phyloP scores from a whole-genome alignment of 2,888 invertebrate species.

The Agrotis exclamationis region DNA sequence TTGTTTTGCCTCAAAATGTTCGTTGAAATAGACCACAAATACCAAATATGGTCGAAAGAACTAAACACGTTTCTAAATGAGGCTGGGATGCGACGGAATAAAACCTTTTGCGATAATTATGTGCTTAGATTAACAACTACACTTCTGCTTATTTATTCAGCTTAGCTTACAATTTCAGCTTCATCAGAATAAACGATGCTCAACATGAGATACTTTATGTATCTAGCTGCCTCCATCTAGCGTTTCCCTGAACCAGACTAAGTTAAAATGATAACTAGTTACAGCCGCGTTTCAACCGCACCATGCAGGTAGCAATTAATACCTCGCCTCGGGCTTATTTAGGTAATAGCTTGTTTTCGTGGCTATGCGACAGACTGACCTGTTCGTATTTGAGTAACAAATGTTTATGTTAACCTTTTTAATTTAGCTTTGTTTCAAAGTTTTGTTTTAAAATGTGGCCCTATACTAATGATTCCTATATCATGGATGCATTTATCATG shows the following conservation, averaged over 20 bases:
- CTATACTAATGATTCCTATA: too few relatives aligned
- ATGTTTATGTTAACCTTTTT: not conserved
- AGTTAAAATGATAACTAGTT: constrained; percentile 31
- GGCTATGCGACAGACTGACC: not conserved
- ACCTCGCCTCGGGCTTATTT: constrained; percentile 33
- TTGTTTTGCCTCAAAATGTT: too few relatives aligned
- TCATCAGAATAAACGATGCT: not conserved
- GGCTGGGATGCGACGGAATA: not conserved
- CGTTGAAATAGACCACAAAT: not conserved
- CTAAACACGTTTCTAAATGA: not conserved
- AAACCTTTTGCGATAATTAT: too few relatives aligned
- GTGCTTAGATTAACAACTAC: too few relatives aligned
- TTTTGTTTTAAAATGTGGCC: too few relatives aligned
- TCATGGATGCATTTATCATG: too few relatives aligned
- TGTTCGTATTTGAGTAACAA: not conserved
- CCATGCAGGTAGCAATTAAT: constrained; percentile 37
- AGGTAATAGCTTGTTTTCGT: constrained; percentile 30
- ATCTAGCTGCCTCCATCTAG: not conserved
- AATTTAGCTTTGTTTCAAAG: not conserved
- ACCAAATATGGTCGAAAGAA: not conserved
- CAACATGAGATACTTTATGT: not conserved
- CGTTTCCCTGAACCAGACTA: not conserved
- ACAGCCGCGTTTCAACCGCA: constrained; percentile 21
- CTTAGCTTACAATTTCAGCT: not conserved
- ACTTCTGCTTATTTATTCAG: not conserved